Evolutionary conservation across 2,113 vertebrate genomes (phyloP), one percentile per base, ranked within the genome.

Genomic region (Periophthalmodon schlosseri): DNA sequence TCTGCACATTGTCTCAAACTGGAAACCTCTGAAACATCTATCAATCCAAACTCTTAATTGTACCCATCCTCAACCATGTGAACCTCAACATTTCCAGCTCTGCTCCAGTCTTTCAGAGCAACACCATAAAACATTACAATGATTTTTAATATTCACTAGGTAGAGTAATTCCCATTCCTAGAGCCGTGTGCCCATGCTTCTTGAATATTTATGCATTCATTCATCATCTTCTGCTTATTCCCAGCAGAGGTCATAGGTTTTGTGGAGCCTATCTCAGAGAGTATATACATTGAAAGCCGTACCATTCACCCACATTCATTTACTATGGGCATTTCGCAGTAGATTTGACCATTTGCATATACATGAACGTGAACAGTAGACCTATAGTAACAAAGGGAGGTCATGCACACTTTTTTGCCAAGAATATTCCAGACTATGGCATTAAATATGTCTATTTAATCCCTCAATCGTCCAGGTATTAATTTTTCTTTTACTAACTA

Each of bases 191-290:
- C 56, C 21, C 58, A 33, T 60, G 24, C 5, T 12, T 28, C 58
- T 60, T 60, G 58, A 60, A 60, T 60, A 60, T 60, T 60, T 60
- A 60, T 60, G 58, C 58, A 28, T 23, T 15, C 58, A 60, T 28
- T 60, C 24, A 60, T 57, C 56, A 57, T 57, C n/a, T 23, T 23
- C 56, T 21, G 56, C 56, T 57, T 57, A 23, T 57, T 57, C 56
- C 56, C 56, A 13, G 56, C n/a, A 57, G 56, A 57, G 56, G 56
- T 57, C 56, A 57, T 23, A 57, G 56, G 56, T 28, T 57, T 57
- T 57, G 56, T 23, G 56, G 21, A 57, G 56, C n/a, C 56, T 23
- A 57, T 57, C 56, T 21, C n/a, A 21, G 54, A 21, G 11, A 57
- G n/a, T n/a, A 57, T 56, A 21, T 57, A 57, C n/a, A 28, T 3